These are phyloP conservation scores for Ictidomys tridecemlineatus DNA, from an alignment of 2,113 vertebrate genomes.

Conservation along the genomic window DNA sequence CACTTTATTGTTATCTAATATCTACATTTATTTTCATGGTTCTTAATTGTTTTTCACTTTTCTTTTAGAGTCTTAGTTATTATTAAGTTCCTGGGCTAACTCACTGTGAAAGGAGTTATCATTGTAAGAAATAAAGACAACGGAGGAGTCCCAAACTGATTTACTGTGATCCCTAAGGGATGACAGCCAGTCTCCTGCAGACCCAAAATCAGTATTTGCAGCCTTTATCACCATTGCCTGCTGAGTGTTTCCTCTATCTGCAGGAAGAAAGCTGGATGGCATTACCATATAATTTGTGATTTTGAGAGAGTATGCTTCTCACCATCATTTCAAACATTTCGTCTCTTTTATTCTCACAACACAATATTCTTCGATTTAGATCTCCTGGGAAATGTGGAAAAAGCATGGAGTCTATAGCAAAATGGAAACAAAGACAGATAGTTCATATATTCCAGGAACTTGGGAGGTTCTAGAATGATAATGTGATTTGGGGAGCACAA, in stretches of 20 bases:
- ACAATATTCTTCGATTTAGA: neutral
- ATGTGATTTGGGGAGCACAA: neutral
- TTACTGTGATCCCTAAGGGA: slow-evolving; percentile 1
- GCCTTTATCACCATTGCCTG: neutral
- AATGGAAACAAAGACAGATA: neutral
- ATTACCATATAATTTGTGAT: slow-evolving; percentile 28
- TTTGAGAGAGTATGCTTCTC: slow-evolving; percentile 50
- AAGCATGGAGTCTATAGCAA: neutral
- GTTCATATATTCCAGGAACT: neutral
- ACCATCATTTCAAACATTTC: slow-evolving; percentile 37
- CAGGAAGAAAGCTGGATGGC: neutral
- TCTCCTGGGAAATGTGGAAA: neutral
- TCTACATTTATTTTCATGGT: slow-evolving; percentile 27
- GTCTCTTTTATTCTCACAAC: neutral
- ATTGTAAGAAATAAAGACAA: slow-evolving; percentile 1
- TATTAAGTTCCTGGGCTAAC: neutral
- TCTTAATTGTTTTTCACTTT: slow-evolving; percentile 47
- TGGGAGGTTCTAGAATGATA: neutral
- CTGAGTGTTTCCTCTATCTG: slow-evolving; percentile 24
- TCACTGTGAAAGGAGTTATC: slow-evolving; percentile 19
- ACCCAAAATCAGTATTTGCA: slow-evolving; percentile 9
- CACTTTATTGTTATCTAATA: neutral
- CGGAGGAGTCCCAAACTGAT: neutral
- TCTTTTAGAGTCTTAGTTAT: slow-evolving; percentile 38
- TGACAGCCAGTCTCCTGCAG: slow-evolving; percentile 7